Evolutionary conservation across 2,797 vertebrate species (phyloP).

Genomic region (Psittacula echo): DNA sequence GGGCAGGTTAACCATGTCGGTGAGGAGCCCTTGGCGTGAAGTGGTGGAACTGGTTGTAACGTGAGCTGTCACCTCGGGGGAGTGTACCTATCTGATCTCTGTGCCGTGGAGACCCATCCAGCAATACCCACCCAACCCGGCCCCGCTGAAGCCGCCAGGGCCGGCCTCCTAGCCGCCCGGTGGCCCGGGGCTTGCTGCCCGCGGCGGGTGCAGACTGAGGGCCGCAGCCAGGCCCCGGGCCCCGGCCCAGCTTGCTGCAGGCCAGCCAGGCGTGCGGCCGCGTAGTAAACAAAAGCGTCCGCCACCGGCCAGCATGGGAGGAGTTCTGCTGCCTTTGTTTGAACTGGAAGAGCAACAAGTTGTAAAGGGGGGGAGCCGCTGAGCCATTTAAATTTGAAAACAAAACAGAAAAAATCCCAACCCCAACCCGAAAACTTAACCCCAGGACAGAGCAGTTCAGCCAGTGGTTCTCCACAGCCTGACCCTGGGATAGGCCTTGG

Average conservation of each 20-base stretch:
- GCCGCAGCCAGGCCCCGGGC: background rate
- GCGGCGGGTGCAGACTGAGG: background rate
- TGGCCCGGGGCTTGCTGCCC: background rate
- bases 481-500: slow-evolving; percentile 26
- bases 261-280: slow-evolving; percentile 68
- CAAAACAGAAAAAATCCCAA: background rate
- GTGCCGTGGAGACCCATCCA: slow-evolving; percentile 56
- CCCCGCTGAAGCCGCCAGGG: background rate
- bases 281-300: slow-evolving; percentile 77
- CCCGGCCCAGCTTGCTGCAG: background rate
- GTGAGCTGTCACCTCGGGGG: slow-evolving; percentile 65
- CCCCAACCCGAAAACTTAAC: background rate
- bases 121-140: slow-evolving; percentile 1
- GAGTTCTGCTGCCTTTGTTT: slow-evolving; percentile 64
- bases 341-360: slow-evolving; percentile 63
- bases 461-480: slow-evolving; percentile 40
- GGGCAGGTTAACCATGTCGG: background rate
- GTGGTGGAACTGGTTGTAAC: slow-evolving; percentile 83
- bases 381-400: slow-evolving; percentile 21
- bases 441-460: slow-evolving; percentile 31
- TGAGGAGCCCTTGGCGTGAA: slow-evolving; percentile 45
- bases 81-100: slow-evolving; percentile 58
- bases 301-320: slow-evolving; percentile 47
- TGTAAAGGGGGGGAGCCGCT: background rate
- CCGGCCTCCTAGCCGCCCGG: background rate